A percentile compares a stretch with the other conserved stretches of the same genome.
phyloP scores from a whole-genome alignment of 2,113 vertebrate genomes.

The Neopipo cinnamomea region DNA sequence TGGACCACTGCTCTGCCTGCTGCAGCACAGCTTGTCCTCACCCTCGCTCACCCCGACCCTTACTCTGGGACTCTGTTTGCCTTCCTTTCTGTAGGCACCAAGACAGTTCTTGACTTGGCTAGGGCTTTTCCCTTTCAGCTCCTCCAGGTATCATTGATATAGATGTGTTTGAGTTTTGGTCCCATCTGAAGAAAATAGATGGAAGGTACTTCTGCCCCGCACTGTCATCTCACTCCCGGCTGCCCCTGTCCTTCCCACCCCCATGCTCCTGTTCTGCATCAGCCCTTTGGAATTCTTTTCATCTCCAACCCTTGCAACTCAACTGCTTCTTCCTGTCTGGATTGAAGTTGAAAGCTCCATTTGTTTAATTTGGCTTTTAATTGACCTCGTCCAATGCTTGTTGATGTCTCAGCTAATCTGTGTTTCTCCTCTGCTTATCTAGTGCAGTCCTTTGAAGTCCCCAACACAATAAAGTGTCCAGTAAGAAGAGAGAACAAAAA shows the following conservation, averaged over 20 bases:
- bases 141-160: neutral
- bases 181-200: neutral
- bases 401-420: constrained; percentile 35
- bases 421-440: constrained; percentile 51
- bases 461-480: neutral
- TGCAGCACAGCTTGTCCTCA: neutral
- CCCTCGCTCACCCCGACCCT: rapidly evolving
- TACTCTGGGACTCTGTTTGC: neutral
- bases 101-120: neutral
- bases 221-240: neutral
- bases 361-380: constrained; percentile 68
- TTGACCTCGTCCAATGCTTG: neutral
- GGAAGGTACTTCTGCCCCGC: neutral
- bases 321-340: constrained; percentile 47
- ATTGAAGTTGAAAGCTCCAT: constrained; percentile 3
- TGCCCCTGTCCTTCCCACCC: neutral
- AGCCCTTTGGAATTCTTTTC: constrained; percentile 61
- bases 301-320: constrained; percentile 24
- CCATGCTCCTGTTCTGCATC: constrained; percentile 6
- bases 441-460: constrained; percentile 48
- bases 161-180: neutral
- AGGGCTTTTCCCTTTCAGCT: neutral
- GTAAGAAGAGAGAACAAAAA: constrained; percentile 5
- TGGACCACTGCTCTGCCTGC: neutral
- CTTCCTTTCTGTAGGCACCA: neutral